Percentiles rank a stretch among this genome's conserved stretches.
Conservation (phyloP, 2,888 invertebrate genomes). For the Parapristionchus giblindavisi region DNA sequence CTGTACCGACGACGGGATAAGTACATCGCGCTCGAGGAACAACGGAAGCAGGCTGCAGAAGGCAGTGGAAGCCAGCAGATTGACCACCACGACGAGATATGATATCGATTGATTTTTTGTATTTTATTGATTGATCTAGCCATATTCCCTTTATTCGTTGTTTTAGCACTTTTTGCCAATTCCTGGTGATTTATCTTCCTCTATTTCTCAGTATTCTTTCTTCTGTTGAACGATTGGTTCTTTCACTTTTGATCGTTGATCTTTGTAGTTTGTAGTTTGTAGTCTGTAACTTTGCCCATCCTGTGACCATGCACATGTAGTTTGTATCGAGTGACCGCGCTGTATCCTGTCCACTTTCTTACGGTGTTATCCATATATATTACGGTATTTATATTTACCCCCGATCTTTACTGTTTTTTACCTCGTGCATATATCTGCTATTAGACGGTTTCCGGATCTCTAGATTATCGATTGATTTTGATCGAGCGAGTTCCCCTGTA, state of each 20-base stretch:
- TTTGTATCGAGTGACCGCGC: too few species aligned
- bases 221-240: too few species aligned
- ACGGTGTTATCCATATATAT: background rate
- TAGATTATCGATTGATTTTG: slow-evolving; percentile 14
- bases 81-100: slow-evolving; percentile 29
- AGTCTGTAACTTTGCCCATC: background rate
- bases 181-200: slow-evolving; percentile 4
- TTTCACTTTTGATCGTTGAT: background rate
- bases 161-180: too few species aligned
- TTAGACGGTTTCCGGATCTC: slow-evolving; percentile 4
- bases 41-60: too few species aligned
- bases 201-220: too few species aligned
- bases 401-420: slow-evolving; percentile 4
- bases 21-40: too few species aligned
- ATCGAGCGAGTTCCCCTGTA: background rate
- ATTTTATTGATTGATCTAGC: slow-evolving; percentile 3
- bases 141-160: background rate
- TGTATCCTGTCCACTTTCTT: too few species aligned
- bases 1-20: slow-evolving; percentile 13
- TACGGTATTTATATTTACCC: slow-evolving; percentile 14
- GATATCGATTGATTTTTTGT: too few species aligned
- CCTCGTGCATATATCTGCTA: slow-evolving; percentile 4
- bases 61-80: background rate
- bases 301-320: slow-evolving; percentile 7
- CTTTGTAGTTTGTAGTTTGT: slow-evolving; percentile 25